Percentiles rank a stretch among this genome's conserved stretches.
phyloP scores from a whole-genome alignment of 2,113 vertebrate species.

The Passer montanus region DNA sequence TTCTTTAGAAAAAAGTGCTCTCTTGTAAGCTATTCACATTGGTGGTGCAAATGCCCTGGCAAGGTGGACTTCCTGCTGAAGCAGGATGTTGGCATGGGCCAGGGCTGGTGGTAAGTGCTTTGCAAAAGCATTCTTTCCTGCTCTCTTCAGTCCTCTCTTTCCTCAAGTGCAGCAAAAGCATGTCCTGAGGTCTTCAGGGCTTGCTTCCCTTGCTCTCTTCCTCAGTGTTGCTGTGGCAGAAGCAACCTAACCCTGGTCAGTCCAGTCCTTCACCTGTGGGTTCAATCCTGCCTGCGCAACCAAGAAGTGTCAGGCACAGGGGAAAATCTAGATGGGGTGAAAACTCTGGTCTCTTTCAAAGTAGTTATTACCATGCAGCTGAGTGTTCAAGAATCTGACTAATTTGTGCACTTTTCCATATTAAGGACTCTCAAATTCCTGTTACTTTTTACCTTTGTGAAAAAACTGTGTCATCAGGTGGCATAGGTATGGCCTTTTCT shows the following conservation, averaged over 20 bases:
- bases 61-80: neutral
- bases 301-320: neutral
- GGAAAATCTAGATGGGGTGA: neutral
- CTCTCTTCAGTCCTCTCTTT: neutral
- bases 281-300: neutral
- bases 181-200: neutral
- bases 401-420: neutral
- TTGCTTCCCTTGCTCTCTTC: neutral
- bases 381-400: neutral
- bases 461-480: neutral
- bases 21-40: neutral
- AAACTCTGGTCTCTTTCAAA: neutral
- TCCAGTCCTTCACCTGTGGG: neutral
- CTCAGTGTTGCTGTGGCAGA: neutral
- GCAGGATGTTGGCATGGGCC: neutral
- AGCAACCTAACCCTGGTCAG: neutral
- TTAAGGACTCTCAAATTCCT: neutral
- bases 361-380: neutral
- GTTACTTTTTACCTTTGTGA: neutral
- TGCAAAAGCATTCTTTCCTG: neutral
- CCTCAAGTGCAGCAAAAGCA: accelerated
- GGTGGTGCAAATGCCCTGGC: neutral
- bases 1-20: neutral
- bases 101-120: neutral
- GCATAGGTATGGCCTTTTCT: neutral